A percentile compares a stretch with the other conserved stretches of the same genome.
Evolutionary conservation across 2,888 invertebrate genomes (phyloP).

Genomic region (Eremobia ochroleuca): DNA sequence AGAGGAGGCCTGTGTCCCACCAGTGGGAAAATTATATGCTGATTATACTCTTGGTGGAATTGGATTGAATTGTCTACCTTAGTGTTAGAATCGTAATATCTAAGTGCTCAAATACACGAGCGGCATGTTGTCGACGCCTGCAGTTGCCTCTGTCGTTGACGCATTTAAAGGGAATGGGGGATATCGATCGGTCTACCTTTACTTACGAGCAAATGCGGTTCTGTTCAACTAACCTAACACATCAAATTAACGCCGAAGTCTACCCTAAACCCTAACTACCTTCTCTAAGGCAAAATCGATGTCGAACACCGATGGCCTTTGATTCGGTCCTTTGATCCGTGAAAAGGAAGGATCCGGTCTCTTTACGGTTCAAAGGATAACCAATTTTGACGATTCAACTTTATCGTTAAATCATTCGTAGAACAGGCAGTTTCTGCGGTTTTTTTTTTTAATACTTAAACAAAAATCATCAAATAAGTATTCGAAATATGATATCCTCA

Average conservation of each 20-base stretch:
- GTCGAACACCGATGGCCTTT: constrained; percentile 7
- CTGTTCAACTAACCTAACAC: background rate
- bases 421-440: no score
- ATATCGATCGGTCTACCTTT: background rate
- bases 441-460: background rate
- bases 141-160: no score
- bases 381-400: background rate
- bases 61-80: no score
- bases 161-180: background rate
- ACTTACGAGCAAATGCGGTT: background rate
- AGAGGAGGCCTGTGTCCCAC: no score
- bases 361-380: constrained; percentile 3
- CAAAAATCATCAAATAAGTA: background rate
- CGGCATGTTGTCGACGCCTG: no score
- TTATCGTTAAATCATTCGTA: background rate
- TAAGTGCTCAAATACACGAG: no score
- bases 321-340: constrained; percentile 23
- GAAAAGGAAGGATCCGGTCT: no score
- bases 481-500: background rate
- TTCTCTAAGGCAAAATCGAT: background rate
- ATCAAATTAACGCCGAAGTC: background rate
- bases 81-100: background rate
- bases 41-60: background rate
- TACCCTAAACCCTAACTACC: background rate
- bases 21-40: no score